Evolutionary conservation across 2,113 vertebrate genomes (phyloP), one percentile per base, ranked within the genome.

Genomic region (Scatophagus argus): DNA sequence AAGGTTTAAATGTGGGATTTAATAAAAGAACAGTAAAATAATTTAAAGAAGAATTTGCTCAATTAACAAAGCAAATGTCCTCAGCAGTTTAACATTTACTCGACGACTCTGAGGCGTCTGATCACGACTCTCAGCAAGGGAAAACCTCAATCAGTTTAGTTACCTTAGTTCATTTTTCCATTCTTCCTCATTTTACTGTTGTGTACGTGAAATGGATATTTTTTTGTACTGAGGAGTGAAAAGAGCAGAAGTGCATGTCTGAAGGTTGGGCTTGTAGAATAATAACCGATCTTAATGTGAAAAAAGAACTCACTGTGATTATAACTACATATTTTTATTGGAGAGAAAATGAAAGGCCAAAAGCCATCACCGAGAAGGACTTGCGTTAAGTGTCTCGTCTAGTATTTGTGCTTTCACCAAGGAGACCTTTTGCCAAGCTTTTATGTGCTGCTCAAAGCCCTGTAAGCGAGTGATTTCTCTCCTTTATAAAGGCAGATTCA

Each of bases 11-110:
- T 21, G 13, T 39, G 34, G 13, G 14, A n/a, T n/a, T n/a, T 31
- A 34, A 49, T n/a, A 51, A 39, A 39, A 21, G 3, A 31, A 47
- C n/a, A 73, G 9, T 8, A 6, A 14, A 3, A 51, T 61, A n/a
- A n/a, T 49, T 27, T 1, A 38, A 9, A 39, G 6, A 47, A 21
- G 9, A 0, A 43, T 14, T n/a, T 23, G 13, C 19, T 62, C 2
- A 14, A n/a, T 29, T 23, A 41, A 55, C n/a, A 54, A 52, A 27
- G 25, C 9, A 43, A 43, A 63, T 41, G 21, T 6, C 38, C 27
- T 64, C 13, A n/a, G 16, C 59, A 62, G 14, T n/a, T 52, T 64
- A 60, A 43, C 21, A 65, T 75, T 75, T 75, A 34, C 13, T 2
- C 10, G 8, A 23, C 4, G 2, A 23, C 17, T 39, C 14, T 17